phyloP scores from a whole-genome alignment of 2,113 vertebrate genomes.

The Peromyscus leucopus region DNA sequence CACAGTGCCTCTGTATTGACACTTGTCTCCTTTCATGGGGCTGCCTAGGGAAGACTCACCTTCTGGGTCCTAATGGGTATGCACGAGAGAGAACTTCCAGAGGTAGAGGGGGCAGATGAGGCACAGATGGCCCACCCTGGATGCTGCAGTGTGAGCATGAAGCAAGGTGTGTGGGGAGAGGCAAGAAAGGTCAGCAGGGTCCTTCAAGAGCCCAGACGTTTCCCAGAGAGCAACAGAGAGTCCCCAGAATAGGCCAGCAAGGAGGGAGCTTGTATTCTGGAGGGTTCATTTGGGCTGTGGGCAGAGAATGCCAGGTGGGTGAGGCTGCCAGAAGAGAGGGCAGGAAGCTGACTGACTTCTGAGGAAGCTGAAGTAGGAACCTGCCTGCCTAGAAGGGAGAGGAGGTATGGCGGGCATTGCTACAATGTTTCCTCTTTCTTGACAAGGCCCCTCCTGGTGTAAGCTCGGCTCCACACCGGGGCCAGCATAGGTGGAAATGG shows the following conservation, averaged over 20 bases:
- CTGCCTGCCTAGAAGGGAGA: too few relatives aligned
- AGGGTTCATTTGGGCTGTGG: not conserved
- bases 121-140: accelerated
- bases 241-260: not conserved
- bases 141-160: too few relatives aligned
- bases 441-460: not conserved
- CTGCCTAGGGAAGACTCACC: not conserved
- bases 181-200: not conserved
- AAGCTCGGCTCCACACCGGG: not conserved
- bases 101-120: not conserved
- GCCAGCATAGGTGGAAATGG: not conserved
- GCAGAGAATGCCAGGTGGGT: not conserved
- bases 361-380: not conserved
- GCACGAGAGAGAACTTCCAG: not conserved
- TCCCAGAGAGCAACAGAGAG: not conserved
- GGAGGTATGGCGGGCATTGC: too few relatives aligned
- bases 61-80: not conserved
- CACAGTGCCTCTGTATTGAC: not conserved
- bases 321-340: not conserved
- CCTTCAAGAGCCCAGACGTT: not conserved
- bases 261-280: not conserved
- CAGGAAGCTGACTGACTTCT: not conserved
- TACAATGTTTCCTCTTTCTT: not conserved
- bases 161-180: not conserved
- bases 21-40: not conserved